Base-by-base conservation (phyloP, 2,888 invertebrate species). In the Melanostoma scalare region DNA sequence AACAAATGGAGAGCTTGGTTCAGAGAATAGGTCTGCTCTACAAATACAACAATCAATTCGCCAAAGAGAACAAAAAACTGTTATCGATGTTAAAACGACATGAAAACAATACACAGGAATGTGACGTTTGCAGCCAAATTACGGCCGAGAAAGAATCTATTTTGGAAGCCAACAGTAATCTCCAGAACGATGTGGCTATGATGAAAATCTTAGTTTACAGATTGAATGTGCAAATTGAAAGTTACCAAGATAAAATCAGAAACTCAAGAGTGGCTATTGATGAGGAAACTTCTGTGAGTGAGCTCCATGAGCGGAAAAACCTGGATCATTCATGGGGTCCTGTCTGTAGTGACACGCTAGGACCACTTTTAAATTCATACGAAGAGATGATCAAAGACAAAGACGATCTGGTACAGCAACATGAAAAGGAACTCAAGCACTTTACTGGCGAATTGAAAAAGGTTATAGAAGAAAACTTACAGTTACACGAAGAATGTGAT, bases 311-410 rank as follows among this genome's bases (percentile, higher is more conserved):
- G 6, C 52, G 55, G 8, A 68, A 60, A 9, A 42, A 20, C 4
- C 0, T 46, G 0, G 48, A 52, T 3, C 33, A 20, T 86, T 63
- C 87, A 82, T 86, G 88, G 86, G 87, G 86, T 1, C 55, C 86
- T 0, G 81, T 90, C 4, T 88, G 87, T 31, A 88, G 88, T 40
- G 88, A 90, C 67, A 89, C 92, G 80, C 53, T 92, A 90, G 93
- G 93, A 0, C 96, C 96, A 0, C 91, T 96, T 3, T 92, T 96
- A 85, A 94, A 95, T 88, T 95, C 96, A 0, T 96, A 96, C 87
- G 95, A 96, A 89, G 96, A 96, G 88, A 95, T 95, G 82, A 89
- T 96, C 0, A 92, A 92, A 86, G 96, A 96, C 87, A 96, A 96
- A 88, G 95, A 95, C 74, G 93, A 93, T 48, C 92, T 96, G 0